Evolutionary conservation across 2,797 vertebrate species (phyloP), one percentile per base, ranked within the genome.

Genomic region (Halcyon smyrnensis): DNA sequence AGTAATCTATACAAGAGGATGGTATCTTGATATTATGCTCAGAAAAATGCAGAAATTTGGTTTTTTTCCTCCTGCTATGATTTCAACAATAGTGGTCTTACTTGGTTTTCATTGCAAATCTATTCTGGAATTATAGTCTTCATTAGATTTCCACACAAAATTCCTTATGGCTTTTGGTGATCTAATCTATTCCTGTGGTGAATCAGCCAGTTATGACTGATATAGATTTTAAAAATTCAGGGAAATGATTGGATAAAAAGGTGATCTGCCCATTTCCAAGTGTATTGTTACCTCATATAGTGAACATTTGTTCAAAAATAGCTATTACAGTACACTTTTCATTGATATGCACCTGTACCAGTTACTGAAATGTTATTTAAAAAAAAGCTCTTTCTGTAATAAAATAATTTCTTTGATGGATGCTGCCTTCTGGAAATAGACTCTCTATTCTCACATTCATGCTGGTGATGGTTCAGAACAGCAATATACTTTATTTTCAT

Each of bases 361-460:
- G 46, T 84, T 78, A 36, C 51, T 79, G 54, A 77, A 77, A 79
- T 74, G 62, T 65, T 59, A 51, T n/a, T n/a, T 56, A 51, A 10
- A 51, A 69, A 51, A 69, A 28, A 89, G 45, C 59, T 82, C 65
- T 64, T 76, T 7, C 12, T 84, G 5, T 59, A 79, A 88, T 79
- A 78, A 75, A 50, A 57, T 87, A 5, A 54, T 71, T 92, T 78
- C 28, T 79, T 80, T 18, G 18, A 73, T 79, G 51, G 4, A 41
- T 89, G 91, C 89, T 94, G 7, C 43, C 19, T 87, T 94, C 90
- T 90, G 50, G 79, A 91, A 91, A 36, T 84, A 78, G 36, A 4
- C 20, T 84, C 25, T 89, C 25, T 92, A 4, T 63, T 88, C 54
- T 94, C 39, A 46, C 15, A 50, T 91, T 50, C 24, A 3, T 81